Base-by-base conservation (phyloP, 2,797 vertebrate genomes). In the Pantherophis alleghaniensis region DNA sequence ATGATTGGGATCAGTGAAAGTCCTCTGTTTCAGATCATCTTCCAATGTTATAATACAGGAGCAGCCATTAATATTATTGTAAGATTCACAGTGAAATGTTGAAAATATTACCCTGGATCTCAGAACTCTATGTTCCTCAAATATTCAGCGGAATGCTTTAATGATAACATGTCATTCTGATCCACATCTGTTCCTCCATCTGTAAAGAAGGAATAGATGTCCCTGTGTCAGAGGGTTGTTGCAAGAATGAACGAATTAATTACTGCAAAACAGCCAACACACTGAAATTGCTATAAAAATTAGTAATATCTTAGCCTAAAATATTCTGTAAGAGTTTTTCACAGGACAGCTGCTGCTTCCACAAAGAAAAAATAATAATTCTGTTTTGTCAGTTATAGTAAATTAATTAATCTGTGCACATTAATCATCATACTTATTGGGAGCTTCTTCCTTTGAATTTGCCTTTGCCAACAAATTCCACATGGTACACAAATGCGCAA, bases 401-500 rank as follows among this genome's bases (percentile, higher is more conserved):
- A 93, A 28, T 90, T 90, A 94, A 93, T 93, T 94, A 94, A 94
- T 57, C 57, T 89, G 3, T 59, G 7, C 89, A 51, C 86, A 60
- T 53, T 94, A 93, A 92, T 93, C 93, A 94, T 95, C 91, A 93
- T 60, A 92, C 94, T 20, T 93, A 96, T 91, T 94, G 90, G 95
- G 95, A 79, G 42, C 1, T 87, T 93, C 20, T 95, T 94, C 42
- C 79, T 94, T 96, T 90, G 93, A 90, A 95, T 90, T 92, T 63
- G 9, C 94, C 90, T 92, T 92, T 94, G 87, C 87, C 74, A 93
- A 93, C 94, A 96, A 88, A 87, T 86, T 95, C 95, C 37, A 88
- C 91, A 24, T 92, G 90, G 91, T 92, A 95, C 94, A 92, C 88
- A 92, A 95, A 96, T 95, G 92, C 95, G 91, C 95, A 93, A 96